These are phyloP conservation scores for Petrolisthes manimaculis DNA, from an alignment of 2,888 invertebrate genomes.

Conservation along the genomic window DNA sequence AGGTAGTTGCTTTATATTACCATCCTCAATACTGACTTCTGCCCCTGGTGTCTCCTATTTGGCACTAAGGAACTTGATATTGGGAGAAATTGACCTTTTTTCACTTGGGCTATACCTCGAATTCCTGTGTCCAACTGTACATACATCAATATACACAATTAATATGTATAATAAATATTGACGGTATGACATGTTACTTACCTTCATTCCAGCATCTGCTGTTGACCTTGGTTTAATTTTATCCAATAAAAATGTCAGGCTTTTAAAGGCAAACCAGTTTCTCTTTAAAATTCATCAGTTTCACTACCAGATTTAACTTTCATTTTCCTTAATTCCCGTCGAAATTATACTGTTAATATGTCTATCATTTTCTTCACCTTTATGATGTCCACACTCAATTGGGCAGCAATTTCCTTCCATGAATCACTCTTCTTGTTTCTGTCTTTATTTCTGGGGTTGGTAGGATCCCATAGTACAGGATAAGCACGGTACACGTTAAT, in stretches of 20 bases:
- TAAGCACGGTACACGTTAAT: slow-evolving; percentile 2
- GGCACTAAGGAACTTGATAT: too few species aligned
- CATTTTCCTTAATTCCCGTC: neutral
- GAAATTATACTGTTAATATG: neutral
- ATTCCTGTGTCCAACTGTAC: too few species aligned
- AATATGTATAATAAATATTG: too few species aligned
- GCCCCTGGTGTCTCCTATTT: too few species aligned
- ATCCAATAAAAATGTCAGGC: neutral
- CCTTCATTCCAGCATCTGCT: too few species aligned
- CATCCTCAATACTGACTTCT: too few species aligned
- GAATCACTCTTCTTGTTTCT: neutral
- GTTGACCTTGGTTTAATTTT: slow-evolving; percentile 3
- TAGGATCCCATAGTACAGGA: slow-evolving; percentile 8
- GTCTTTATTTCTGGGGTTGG: neutral
- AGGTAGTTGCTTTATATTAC: too few species aligned
- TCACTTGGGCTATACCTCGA: too few species aligned
- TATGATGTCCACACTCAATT: too few species aligned
- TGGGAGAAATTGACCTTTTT: too few species aligned
- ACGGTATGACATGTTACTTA: too few species aligned
- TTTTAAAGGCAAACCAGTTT: neutral
- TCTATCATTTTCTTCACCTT: neutral
- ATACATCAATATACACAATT: too few species aligned
- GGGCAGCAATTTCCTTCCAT: neutral
- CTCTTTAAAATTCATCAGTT: neutral
- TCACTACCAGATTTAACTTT: neutral